phyloP scores from a whole-genome alignment of 2,113 vertebrate species.

The Psammodynastes pulverulentus region DNA sequence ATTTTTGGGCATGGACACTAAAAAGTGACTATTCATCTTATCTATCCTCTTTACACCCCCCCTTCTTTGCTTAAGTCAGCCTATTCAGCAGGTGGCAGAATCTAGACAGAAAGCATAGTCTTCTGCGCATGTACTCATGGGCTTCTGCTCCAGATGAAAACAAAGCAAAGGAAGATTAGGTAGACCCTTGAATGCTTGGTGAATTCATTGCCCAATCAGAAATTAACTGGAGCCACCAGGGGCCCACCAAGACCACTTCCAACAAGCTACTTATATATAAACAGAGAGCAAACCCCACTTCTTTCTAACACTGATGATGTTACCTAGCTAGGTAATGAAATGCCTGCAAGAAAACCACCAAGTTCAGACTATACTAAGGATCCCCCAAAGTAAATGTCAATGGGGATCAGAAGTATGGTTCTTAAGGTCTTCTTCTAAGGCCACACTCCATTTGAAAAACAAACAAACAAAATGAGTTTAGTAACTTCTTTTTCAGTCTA shows the following conservation, averaged over 20 bases:
- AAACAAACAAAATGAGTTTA: not conserved
- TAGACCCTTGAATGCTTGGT: not conserved
- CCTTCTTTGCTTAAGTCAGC: not conserved
- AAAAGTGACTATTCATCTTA: not conserved
- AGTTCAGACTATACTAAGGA: not conserved
- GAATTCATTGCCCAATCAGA: not conserved
- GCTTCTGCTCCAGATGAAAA: not conserved
- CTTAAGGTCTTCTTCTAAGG: not conserved
- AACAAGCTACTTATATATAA: not conserved
- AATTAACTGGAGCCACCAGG: not conserved
- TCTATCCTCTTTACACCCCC: not conserved
- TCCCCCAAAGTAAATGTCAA: not conserved
- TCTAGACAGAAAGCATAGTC: not conserved
- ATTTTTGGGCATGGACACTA: not conserved
- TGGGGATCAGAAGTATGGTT: not conserved
- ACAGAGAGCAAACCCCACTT: not conserved
- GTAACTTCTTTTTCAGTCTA: not conserved
- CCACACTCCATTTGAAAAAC: not conserved
- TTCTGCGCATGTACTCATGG: not conserved
- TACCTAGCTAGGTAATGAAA: not conserved
- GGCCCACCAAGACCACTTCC: not conserved
- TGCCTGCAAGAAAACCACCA: not conserved
- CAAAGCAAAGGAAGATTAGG: not conserved
- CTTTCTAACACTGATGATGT: not conserved
- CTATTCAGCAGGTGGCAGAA: not conserved